These are phyloP conservation scores for Pedetes capensis DNA, from an alignment of 2,113 vertebrate species.

Conservation along the genomic window DNA sequence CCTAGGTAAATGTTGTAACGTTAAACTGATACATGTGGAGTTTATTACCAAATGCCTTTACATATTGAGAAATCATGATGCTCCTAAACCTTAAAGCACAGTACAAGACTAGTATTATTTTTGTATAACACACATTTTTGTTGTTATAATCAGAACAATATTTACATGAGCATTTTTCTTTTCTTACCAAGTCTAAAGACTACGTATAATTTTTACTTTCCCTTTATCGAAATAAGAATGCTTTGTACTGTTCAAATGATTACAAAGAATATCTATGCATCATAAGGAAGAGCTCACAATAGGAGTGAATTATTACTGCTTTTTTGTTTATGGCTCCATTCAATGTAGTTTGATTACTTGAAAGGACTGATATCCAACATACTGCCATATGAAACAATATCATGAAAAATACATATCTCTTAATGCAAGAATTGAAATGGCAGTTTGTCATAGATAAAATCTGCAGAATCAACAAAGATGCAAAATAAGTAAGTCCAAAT, in stretches of 20 bases:
- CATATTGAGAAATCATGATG: not conserved
- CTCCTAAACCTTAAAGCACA: not conserved
- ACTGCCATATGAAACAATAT: slow-evolving; percentile 78
- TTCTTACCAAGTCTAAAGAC: slow-evolving; percentile 48
- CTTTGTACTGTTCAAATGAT: slow-evolving; percentile 40
- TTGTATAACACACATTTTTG: not conserved
- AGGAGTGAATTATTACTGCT: slow-evolving; percentile 78
- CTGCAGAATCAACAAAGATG: slow-evolving; percentile 82
- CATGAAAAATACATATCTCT: slow-evolving; percentile 86
- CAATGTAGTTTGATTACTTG: slow-evolving; percentile 83
- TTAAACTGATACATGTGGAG: not conserved
- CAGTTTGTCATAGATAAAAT: slow-evolving; percentile 81
- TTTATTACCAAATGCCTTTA: not conserved
- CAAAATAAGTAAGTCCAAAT: slow-evolving; percentile 81
- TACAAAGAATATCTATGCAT: slow-evolving; percentile 63
- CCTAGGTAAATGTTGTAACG: not conserved
- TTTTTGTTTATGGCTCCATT: slow-evolving; percentile 82
- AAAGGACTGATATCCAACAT: slow-evolving; percentile 79
- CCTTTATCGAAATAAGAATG: slow-evolving; percentile 71
- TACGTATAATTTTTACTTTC: slow-evolving; percentile 73
- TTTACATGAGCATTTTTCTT: slow-evolving; percentile 6
- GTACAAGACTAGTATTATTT: not conserved
- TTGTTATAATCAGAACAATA: slow-evolving; percentile 1
- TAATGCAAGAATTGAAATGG: slow-evolving; percentile 80
- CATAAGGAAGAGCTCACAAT: slow-evolving; percentile 70